A percentile compares a stretch with the other conserved stretches of the same genome.
These are phyloP conservation scores for Phocides pigmalion DNA, from an alignment of 1,140 invertebrate species.

Conservation along the genomic window DNA sequence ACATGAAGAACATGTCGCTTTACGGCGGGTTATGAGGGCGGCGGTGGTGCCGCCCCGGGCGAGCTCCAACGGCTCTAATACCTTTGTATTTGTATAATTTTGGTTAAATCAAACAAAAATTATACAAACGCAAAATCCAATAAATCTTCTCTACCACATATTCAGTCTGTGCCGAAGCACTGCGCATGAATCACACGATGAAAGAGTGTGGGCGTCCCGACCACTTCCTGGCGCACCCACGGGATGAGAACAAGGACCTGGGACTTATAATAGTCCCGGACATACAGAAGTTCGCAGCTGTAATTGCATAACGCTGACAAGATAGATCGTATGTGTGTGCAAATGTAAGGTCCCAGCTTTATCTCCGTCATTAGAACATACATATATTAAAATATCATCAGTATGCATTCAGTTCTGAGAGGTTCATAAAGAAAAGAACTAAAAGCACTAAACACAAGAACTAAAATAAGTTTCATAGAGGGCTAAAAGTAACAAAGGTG, in stretches of 20 bases:
- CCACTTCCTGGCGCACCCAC: conserved; percentile 69
- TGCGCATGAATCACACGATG: conserved; percentile 68
- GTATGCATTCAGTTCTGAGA: too few relatives aligned
- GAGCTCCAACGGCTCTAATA: too few relatives aligned
- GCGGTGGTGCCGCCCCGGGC: too few relatives aligned
- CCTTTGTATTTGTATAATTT: too few relatives aligned
- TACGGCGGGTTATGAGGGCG: too few relatives aligned
- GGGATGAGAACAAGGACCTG: conserved; percentile 32
- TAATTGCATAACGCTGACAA: conserved; percentile 20
- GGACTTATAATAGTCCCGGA: conserved; percentile 23
- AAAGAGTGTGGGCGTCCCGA: conserved; percentile 63
- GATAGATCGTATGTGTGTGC: conserved; percentile 2
- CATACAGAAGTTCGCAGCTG: conserved; percentile 19
- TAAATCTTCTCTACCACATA: background rate
- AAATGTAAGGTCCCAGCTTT: background rate
- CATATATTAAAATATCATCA: too few relatives aligned
- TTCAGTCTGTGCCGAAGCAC: conserved; percentile 36
- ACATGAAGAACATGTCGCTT: too few relatives aligned
- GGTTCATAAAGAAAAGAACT: too few relatives aligned
- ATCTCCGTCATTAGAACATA: too few relatives aligned
- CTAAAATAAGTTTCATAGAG: too few relatives aligned
- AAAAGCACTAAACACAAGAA: too few relatives aligned
- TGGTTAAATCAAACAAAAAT: background rate
- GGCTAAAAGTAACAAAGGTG: too few relatives aligned
- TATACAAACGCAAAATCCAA: background rate